phyloP scores from a whole-genome alignment of 2,113 vertebrate species.

The Desmodus rotundus region DNA sequence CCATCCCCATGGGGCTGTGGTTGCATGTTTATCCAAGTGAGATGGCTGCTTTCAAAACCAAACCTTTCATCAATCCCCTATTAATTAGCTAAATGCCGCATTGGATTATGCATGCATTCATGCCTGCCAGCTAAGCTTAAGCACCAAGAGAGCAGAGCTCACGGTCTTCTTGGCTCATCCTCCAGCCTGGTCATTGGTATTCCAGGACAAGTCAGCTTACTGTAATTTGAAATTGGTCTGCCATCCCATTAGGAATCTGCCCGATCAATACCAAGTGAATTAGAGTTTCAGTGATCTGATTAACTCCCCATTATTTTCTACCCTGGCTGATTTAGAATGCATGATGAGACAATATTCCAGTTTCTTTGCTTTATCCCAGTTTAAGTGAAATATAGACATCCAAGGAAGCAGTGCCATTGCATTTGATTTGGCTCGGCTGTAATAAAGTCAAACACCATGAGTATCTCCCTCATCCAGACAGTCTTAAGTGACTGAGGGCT shows the following conservation, averaged over 20 bases:
- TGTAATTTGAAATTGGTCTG: constrained; percentile 93
- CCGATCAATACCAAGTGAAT: constrained; percentile 96
- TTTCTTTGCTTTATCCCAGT: constrained; percentile 88
- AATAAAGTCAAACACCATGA: constrained; percentile 84
- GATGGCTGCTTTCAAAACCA: constrained; percentile 78
- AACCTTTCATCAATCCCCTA: constrained; percentile 84
- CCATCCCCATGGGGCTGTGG: constrained; percentile 62
- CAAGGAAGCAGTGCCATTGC: constrained; percentile 82
- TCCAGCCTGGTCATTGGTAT: constrained; percentile 86
- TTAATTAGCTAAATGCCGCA: constrained; percentile 89
- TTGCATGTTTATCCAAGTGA: constrained; percentile 76
- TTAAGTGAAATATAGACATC: constrained; percentile 90
- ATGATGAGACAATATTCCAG: constrained; percentile 92
- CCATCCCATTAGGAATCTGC: constrained; percentile 92
- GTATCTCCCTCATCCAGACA: constrained; percentile 71
- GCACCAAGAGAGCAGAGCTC: constrained; percentile 70
- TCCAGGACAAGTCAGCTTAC: constrained; percentile 89
- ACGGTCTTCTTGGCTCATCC: constrained; percentile 57
- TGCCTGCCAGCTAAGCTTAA: constrained; percentile 58
- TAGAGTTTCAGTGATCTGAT: constrained; percentile 97
- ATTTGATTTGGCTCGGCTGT: constrained; percentile 82
- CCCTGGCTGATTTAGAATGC: constrained; percentile 90
- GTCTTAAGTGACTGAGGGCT: constrained; percentile 66
- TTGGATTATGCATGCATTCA: constrained; percentile 76
- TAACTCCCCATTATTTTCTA: constrained; percentile 98